Base-by-base conservation (phyloP, 2,888 invertebrate species). In the Copidosoma aretas region DNA sequence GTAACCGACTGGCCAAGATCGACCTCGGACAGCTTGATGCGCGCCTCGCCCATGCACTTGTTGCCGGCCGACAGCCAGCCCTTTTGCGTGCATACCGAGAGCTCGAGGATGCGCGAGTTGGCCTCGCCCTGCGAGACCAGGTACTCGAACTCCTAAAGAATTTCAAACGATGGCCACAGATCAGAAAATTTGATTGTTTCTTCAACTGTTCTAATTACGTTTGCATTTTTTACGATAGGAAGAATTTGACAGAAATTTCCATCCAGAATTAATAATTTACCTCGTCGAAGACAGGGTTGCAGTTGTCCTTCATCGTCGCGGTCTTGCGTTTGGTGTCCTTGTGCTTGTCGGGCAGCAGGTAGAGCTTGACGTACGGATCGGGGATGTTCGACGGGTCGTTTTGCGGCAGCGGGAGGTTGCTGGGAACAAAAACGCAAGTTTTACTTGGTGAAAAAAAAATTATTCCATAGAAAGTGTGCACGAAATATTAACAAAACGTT, bases 131-230 rank as follows among this genome's bases (percentile, higher is more conserved):
- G 89, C 1, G 93, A 93, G 74, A 96, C 90, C 57, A 91, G 86
- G 86, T 94, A 97, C 82, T 97, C 96, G 80, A 96, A 95, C 75
- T 91, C 91, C n/a, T n/a, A n/a, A n/a, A n/a, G n/a, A n/a, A n/a
- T n/a, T n/a, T n/a, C n/a, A n/a, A n/a, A n/a, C n/a, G n/a, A n/a
- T n/a, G n/a, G n/a, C n/a, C n/a, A n/a, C n/a, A n/a, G n/a, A n/a
- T n/a, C n/a, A n/a, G n/a, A n/a, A n/a, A n/a, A n/a, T n/a, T n/a
- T n/a, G n/a, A n/a, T n/a, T n/a, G n/a, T n/a, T n/a, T n/a, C n/a
- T n/a, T n/a, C n/a, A n/a, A n/a, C n/a, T n/a, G n/a, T n/a, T n/a
- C n/a, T n/a, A n/a, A n/a, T n/a, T n/a, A n/a, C n/a, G n/a, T n/a
- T n/a, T n/a, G n/a, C n/a, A n/a, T n/a, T n/a, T n/a, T n/a, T n/a